Conservation (phyloP, 2,888 invertebrate species). For the Sminthurinus aureus region DNA sequence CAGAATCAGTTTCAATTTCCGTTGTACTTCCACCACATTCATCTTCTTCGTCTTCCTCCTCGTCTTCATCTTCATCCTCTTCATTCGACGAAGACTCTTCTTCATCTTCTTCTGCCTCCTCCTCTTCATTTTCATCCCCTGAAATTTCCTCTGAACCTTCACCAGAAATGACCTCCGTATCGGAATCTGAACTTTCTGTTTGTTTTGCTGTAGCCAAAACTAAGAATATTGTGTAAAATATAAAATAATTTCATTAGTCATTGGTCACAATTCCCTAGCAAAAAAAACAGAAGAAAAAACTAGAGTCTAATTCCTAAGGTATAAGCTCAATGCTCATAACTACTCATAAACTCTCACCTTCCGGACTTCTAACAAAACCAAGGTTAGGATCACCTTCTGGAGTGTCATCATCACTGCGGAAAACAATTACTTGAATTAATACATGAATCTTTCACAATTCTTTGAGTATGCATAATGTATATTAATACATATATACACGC, state of each 20-base stretch:
- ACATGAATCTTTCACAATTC: not conserved
- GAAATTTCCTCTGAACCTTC: constrained; percentile 56
- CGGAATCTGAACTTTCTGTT: constrained; percentile 54
- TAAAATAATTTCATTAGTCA: not conserved
- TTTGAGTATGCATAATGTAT: too few species aligned
- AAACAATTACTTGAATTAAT: not conserved
- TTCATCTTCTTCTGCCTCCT: constrained; percentile 66
- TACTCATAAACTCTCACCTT: constrained; percentile 64
- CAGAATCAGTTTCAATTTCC: constrained; percentile 91
- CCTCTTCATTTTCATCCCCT: constrained; percentile 60
- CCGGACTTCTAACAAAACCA: not conserved
- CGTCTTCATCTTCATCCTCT: constrained; percentile 63
- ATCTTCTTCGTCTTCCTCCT: constrained; percentile 66
- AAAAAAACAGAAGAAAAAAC: not conserved
- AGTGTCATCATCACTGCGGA: constrained; percentile 60
- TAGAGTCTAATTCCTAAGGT: constrained; percentile 66
- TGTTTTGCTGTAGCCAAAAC: constrained; percentile 61
- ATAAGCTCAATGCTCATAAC: too few species aligned
- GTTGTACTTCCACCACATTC: constrained; percentile 79
- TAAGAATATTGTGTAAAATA: not conserved
- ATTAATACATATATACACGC: not conserved
- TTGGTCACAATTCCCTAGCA: not conserved
- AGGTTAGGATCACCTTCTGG: constrained; percentile 47
- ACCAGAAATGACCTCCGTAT: constrained; percentile 57
- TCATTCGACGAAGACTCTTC: constrained; percentile 58